Base-by-base conservation (phyloP, 2,888 invertebrate species). In the Chydorus sphaericus region DNA sequence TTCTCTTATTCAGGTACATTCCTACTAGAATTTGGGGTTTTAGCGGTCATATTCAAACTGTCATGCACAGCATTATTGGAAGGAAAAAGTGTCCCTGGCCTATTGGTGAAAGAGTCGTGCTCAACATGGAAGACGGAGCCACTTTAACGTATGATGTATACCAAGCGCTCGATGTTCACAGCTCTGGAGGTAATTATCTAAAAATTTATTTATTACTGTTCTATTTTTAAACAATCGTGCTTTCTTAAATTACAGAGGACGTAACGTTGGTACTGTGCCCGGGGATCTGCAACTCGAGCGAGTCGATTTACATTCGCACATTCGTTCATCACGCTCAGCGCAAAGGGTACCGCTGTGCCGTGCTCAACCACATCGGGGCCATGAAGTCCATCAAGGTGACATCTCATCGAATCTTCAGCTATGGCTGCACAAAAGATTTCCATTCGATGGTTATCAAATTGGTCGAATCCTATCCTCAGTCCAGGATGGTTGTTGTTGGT, bases 11-110 rank as follows among this genome's bases (percentile, higher is more conserved):
- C 73, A 92, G 91, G 57, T 92, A 92, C 71, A 76, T 83, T 63
- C 92, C 92, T 52, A 88, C 92, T 52, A 75, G 87, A 62, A 70
- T 93, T 62, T 94, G 93, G 93, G 94, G 94, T 57, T 90, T 89
- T 70, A 92, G 90, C 70, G 93, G 93, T 11, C 93, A 94, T 70
- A 81, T 93, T 20, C 93, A 94, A 70, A 93, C 93, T 1, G 84
- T 92, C 58, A 73, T 92, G 54, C 93, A 93, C 72, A 92, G 90
- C 65, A 77, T 87, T 61, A 83, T 88, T 59, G 87, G 88, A 26
- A 79, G 92, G 56, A 84, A 91, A 26, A 80, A 84, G 60, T 88
- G 91, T 65, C 90, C 90, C 54, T 85, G 87, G 82, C 87, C 89
- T 1, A 81, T 85, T 63, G 90, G 92, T 28, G 83, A 85, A 64